Evolutionary conservation across 2,797 vertebrate species (phyloP).

Genomic region (Centroberyx gerrardi): DNA sequence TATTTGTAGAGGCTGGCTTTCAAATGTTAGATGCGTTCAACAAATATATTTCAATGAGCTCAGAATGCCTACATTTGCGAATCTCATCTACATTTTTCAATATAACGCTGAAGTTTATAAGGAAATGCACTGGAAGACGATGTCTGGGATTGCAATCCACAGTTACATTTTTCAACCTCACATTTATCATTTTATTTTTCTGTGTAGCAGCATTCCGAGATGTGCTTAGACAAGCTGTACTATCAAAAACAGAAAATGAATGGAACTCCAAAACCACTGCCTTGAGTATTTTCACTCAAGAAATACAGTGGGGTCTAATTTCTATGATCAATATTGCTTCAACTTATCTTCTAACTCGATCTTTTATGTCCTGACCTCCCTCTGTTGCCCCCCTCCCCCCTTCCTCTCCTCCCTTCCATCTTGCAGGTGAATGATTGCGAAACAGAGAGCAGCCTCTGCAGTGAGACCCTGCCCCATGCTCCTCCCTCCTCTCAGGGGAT

Average conservation of each 20-base stretch:
- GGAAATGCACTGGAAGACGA: slow-evolving; percentile 10
- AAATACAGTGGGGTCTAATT: neutral
- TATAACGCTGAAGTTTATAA: neutral
- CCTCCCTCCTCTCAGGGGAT: slow-evolving; percentile 88
- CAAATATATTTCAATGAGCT: slow-evolving; percentile 38
- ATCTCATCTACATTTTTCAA: neutral
- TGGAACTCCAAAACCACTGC: neutral
- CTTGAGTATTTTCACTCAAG: neutral
- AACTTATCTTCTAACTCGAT: neutral
- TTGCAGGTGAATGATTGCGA: slow-evolving; percentile 85
- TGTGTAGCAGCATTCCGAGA: slow-evolving; percentile 1
- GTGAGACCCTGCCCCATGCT: slow-evolving; percentile 78
- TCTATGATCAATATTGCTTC: slow-evolving; percentile 8
- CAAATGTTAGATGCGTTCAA: slow-evolving; percentile 56
- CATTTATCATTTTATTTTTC: slow-evolving; percentile 18
- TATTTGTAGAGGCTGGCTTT: slow-evolving; percentile 39
- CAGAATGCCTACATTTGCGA: slow-evolving; percentile 21
- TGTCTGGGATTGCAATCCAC: slow-evolving; percentile 10
- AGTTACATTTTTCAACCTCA: slow-evolving; percentile 27
- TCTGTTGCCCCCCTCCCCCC: neutral
- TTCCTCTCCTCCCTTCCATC: slow-evolving; percentile 11
- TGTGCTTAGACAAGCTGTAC: slow-evolving; percentile 5
- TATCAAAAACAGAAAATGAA: slow-evolving; percentile 16
- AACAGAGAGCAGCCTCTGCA: slow-evolving; percentile 75
- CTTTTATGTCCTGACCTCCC: neutral